Conservation (phyloP, 1,140 invertebrate species). For the Anastrepha obliqua region DNA sequence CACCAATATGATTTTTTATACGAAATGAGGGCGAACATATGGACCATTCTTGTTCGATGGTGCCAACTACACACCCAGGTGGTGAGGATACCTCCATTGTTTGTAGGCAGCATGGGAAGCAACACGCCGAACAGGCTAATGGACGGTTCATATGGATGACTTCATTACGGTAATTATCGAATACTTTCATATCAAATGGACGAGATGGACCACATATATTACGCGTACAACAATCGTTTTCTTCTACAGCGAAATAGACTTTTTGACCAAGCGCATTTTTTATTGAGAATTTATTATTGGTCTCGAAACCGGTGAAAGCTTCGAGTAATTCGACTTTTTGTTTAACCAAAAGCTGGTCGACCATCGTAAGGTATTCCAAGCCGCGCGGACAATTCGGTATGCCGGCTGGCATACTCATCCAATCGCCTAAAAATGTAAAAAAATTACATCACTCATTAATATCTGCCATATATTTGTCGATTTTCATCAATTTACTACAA, state of each 20-base stretch:
- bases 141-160: slow-evolving; percentile 85
- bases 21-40: slow-evolving; percentile 85
- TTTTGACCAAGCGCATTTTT: slow-evolving; percentile 87
- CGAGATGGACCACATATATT: slow-evolving; percentile 86
- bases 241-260: slow-evolving; percentile 89
- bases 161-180: slow-evolving; percentile 86
- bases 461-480: no score
- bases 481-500: no score
- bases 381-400: slow-evolving; percentile 89
- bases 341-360: slow-evolving; percentile 91
- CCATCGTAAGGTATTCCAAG: slow-evolving; percentile 93
- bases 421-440: slow-evolving; percentile 80
- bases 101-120: slow-evolving; percentile 90
- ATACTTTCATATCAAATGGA: slow-evolving; percentile 90
- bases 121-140: slow-evolving; percentile 85
- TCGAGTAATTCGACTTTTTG: slow-evolving; percentile 92
- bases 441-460: neutral
- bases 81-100: slow-evolving; percentile 85
- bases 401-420: slow-evolving; percentile 85
- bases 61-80: slow-evolving; percentile 84
- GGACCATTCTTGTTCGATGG: slow-evolving; percentile 90
- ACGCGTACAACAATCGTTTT: slow-evolving; percentile 86
- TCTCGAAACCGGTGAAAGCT: slow-evolving; percentile 90
- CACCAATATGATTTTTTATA: slow-evolving; percentile 85
- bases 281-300: slow-evolving; percentile 91